Percentiles rank a stretch among this genome's conserved stretches.
phyloP scores from a whole-genome alignment of 2,797 vertebrate species.

The Synaphobranchus kaupii region DNA sequence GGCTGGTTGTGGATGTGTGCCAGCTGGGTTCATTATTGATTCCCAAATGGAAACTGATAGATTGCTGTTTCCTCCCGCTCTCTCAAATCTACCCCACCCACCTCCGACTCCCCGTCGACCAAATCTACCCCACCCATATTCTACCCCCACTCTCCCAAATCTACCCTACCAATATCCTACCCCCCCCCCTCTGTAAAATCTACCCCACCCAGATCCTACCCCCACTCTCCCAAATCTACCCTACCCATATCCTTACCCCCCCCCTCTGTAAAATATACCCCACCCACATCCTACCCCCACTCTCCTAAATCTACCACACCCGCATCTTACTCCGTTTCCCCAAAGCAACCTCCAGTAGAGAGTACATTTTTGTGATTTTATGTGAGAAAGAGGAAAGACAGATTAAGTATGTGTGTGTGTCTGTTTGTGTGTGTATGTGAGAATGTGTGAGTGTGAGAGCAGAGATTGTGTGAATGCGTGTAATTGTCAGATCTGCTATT shows the following conservation, averaged over 20 bases:
- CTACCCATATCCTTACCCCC: constrained; percentile 18
- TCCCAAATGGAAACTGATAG: constrained; percentile 57
- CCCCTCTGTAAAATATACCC: neutral
- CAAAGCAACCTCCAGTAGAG: neutral
- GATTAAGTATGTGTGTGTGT: neutral
- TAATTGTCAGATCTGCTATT: neutral
- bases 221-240: neutral
- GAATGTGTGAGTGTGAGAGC: neutral
- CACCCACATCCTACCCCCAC: neutral
- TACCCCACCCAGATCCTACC: constrained; percentile 14
- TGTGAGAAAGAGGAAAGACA: neutral
- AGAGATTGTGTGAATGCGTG: neutral
- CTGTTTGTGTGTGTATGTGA: neutral
- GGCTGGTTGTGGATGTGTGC: constrained; percentile 56
- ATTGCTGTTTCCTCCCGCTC: constrained; percentile 48
- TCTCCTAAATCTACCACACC: neutral
- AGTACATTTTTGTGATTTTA: neutral
- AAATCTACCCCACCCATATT: neutral
- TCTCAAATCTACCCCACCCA: neutral
- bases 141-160: neutral
- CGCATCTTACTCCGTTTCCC: neutral
- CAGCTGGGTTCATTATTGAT: constrained; percentile 62
- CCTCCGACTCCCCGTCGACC: neutral
- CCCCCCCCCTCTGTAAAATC: neutral
- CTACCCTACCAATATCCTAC: neutral